Percentiles rank a stretch among this genome's conserved stretches.
Evolutionary conservation across 2,888 invertebrate species (phyloP).

Genomic region (Parnassius mnemosyne): DNA sequence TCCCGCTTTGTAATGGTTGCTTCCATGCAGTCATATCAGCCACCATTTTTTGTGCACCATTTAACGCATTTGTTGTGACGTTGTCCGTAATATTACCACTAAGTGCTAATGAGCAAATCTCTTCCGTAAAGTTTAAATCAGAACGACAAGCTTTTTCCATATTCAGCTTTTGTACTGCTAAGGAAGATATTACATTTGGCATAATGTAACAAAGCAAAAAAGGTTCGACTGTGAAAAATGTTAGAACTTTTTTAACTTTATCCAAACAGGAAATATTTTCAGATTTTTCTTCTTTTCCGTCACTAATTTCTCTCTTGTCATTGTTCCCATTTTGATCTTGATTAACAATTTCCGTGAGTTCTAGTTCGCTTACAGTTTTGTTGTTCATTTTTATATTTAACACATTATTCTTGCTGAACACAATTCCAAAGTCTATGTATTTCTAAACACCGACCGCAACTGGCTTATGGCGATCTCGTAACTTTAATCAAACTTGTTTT

Average conservation of each 20-base stretch:
- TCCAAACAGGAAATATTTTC: constrained; percentile 25
- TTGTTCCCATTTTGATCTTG: constrained; percentile 14
- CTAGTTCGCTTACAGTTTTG: constrained; percentile 36
- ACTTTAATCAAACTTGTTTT: constrained; percentile 40
- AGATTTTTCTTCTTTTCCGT: neutral
- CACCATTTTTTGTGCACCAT: constrained; percentile 63
- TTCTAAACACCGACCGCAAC: constrained; percentile 43
- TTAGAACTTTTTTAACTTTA: constrained; percentile 40
- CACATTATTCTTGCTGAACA: constrained; percentile 23
- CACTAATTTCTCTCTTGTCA: constrained; percentile 5
- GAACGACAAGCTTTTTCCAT: constrained; percentile 80
- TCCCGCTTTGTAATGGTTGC: constrained; percentile 73
- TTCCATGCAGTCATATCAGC: constrained; percentile 79
- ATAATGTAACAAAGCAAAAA: constrained; percentile 82
- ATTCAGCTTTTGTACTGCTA: constrained; percentile 76
- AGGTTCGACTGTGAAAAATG: constrained; percentile 83
- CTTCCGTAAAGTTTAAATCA: constrained; percentile 71
- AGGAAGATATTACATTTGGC: constrained; percentile 81
- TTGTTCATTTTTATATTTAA: constrained; percentile 37
- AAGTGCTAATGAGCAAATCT: constrained; percentile 69
- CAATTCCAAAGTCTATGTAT: constrained; percentile 40
- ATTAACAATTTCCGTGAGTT: constrained; percentile 34
- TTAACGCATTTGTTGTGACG: constrained; percentile 52
- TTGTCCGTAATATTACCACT: constrained; percentile 51
- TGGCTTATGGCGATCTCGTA: constrained; percentile 35